A percentile compares a stretch with the other conserved stretches of the same genome.
Conservation (phyloP, 2,113 vertebrate genomes). For the Leptocoma aspasia region DNA sequence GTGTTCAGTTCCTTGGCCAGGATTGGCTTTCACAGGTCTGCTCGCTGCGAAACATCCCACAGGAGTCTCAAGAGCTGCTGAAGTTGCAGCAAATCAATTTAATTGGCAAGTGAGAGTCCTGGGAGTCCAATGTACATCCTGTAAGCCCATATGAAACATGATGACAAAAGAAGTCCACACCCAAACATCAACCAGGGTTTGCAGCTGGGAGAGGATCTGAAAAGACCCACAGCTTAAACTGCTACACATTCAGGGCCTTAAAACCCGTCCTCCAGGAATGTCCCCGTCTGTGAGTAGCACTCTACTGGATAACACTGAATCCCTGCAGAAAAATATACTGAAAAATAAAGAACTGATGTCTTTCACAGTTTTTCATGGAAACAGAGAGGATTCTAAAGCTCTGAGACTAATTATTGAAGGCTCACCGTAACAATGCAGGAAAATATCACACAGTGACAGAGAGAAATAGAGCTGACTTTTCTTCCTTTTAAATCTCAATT, state of each 20-base stretch:
- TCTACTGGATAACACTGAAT: background rate
- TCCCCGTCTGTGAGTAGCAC: background rate
- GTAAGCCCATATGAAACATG: conserved; percentile 5
- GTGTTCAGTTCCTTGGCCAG: background rate
- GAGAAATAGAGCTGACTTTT: background rate
- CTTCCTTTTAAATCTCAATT: conserved; percentile 70
- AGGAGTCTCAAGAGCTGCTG: conserved; percentile 30
- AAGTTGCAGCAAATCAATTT: conserved; percentile 59
- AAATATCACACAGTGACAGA: background rate
- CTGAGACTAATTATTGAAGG: conserved; percentile 54
- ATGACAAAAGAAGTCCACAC: conserved; percentile 33
- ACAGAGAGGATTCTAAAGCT: background rate
- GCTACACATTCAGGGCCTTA: background rate
- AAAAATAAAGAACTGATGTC: background rate
- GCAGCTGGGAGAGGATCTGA: conserved; percentile 1
- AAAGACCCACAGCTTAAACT: background rate
- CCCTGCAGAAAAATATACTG: background rate
- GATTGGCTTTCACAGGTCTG: conserved; percentile 11
- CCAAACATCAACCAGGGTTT: conserved; percentile 31
- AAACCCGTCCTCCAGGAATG: background rate
- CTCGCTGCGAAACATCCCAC: background rate
- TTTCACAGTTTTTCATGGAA: background rate
- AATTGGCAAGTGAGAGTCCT: conserved; percentile 33
- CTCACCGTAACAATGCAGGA: conserved; percentile 23
- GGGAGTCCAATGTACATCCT: background rate